Evolutionary conservation across 2,888 invertebrate genomes (phyloP), one percentile per base, ranked within the genome.

Genomic region (Melanostoma mellinum): DNA sequence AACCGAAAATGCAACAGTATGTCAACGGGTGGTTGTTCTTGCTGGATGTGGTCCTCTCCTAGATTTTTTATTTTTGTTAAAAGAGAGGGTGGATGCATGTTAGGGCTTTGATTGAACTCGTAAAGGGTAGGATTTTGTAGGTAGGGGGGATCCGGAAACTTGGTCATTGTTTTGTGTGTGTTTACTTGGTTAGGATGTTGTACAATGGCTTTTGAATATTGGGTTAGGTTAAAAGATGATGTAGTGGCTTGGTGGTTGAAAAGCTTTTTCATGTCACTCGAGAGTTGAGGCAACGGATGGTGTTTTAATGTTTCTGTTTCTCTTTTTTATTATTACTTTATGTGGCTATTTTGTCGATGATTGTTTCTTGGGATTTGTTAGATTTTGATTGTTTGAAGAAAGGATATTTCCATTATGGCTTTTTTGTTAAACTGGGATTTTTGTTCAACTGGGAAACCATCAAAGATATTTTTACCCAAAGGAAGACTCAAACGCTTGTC

Each of bases 1-100:
- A 71, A 63, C 42, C 48, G 55, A 71, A 63, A 38, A 79, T 84
- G 84, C 84, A 84, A 84, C 84, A 84, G 84, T 79, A n/a, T n/a
- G 74, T 75, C 79, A 71, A 56, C 71, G 79, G 67, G 79, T 75
- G 74, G 79, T 75, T 81, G 76, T 61, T 81, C 40, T 52, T 75
- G 58, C 9, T 20, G 4, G 69, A n/a, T 46, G 50, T 46, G 8
- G 20, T 1, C 20, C 20, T 44, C 32, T 35, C 40, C 2, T n/a
- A 35, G 30, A 32, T 68, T 36, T n/a, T 20, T 35, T 38, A 9
- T 63, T 52, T 38, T 33, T 48, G 6, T 55, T 48, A 5, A 36
- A 38, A 35, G 44, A 2, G 32, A 46, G 20, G 36, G 35, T 48
- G 10, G 38, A 8, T 56, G 3, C 33, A 2, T 5, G 5, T n/a